Percentiles rank a stretch among this genome's conserved stretches.
Conservation (phyloP, 2,797 vertebrate genomes). For the Sylvilagus floridanus region DNA sequence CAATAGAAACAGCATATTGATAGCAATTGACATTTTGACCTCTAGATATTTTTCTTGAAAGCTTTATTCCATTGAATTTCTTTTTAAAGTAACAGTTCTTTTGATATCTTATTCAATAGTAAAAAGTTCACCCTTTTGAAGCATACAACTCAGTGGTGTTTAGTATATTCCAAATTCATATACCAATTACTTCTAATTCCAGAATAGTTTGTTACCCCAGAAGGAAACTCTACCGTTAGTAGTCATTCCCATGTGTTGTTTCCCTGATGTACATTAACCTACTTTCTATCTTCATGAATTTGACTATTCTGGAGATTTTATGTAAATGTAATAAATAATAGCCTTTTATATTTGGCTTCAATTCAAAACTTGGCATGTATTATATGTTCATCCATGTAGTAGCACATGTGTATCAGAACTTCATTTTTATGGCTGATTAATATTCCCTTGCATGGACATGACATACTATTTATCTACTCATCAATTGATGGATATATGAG, state of each 20-base stretch:
- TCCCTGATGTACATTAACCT: not conserved
- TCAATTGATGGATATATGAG: not conserved
- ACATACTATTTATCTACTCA: not conserved
- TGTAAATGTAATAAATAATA: not conserved
- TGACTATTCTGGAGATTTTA: slow-evolving; percentile 6
- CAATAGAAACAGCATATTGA: slow-evolving; percentile 52
- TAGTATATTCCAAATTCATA: not conserved
- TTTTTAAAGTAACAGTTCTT: slow-evolving; percentile 40
- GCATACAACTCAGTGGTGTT: not conserved
- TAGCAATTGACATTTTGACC: slow-evolving; percentile 52
- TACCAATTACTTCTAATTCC: not conserved
- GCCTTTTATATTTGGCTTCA: not conserved
- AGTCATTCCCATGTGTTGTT: not conserved
- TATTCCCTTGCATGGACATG: not conserved
- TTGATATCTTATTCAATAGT: slow-evolving; percentile 62
- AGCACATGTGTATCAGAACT: not conserved
- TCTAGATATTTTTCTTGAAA: slow-evolving; percentile 64
- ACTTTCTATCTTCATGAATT: not conserved
- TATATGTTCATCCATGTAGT: not conserved
- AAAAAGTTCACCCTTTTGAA: slow-evolving; percentile 55
- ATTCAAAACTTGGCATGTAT: not conserved
- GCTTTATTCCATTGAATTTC: slow-evolving; percentile 47
- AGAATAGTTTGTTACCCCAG: slow-evolving; percentile 19
- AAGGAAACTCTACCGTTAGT: not conserved
- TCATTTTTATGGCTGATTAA: slow-evolving; percentile 6